Percentiles rank a stretch among this genome's conserved stretches.
Evolutionary conservation across 2,797 vertebrate genomes (phyloP).

Genomic region (Phrynocephalus forsythii): DNA sequence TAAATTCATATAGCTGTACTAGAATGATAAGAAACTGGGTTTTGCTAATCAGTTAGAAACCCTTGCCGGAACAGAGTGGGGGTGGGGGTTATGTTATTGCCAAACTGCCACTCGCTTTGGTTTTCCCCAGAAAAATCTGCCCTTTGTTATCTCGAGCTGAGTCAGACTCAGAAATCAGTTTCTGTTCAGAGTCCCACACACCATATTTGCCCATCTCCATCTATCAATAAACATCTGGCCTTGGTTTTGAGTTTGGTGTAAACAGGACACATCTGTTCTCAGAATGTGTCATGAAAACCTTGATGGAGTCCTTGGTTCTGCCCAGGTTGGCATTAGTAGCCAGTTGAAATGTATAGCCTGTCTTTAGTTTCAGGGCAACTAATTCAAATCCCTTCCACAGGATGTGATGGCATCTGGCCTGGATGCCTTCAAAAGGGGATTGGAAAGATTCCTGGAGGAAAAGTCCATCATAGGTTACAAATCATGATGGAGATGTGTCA

Average conservation of each 20-base stretch:
- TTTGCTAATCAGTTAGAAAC: background rate
- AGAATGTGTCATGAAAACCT: background rate
- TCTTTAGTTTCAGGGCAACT: background rate
- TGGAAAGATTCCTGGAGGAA: too few relatives aligned
- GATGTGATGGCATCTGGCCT: too few relatives aligned
- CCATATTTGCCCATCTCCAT: background rate
- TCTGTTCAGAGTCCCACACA: background rate
- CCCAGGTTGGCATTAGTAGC: background rate
- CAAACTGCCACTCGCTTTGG: background rate
- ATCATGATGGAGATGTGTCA: too few relatives aligned
- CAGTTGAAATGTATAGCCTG: background rate
- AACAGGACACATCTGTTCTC: slow-evolving; percentile 41
- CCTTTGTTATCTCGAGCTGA: background rate
- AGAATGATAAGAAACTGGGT: background rate
- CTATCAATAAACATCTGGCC: background rate
- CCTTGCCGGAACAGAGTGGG: background rate
- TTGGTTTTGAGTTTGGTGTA: background rate
- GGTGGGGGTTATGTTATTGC: background rate
- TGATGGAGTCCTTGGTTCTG: too few relatives aligned
- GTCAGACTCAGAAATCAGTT: background rate
- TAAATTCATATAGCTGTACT: background rate
- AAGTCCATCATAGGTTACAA: too few relatives aligned
- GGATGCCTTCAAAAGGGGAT: too few relatives aligned
- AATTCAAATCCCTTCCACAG: background rate
- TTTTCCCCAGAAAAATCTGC: background rate